Evolutionary conservation across 2,797 vertebrate genomes (phyloP).

Genomic region (Ispidina picta): DNA sequence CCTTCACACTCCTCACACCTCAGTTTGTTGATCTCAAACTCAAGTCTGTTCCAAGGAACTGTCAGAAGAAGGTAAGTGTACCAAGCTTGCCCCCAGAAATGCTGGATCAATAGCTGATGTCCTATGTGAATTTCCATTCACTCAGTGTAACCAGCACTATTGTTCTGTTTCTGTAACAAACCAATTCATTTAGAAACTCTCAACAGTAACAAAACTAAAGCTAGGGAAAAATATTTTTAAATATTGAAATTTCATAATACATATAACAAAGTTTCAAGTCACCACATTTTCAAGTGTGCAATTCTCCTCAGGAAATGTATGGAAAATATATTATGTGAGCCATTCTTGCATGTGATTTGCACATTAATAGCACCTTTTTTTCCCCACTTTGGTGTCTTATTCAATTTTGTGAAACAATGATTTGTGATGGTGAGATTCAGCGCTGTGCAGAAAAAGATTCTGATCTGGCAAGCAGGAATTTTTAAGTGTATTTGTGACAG

Average conservation of each 20-base stretch:
- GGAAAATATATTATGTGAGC: neutral
- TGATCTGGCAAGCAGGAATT: neutral
- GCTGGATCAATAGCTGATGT: neutral
- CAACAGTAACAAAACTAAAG: neutral
- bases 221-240: neutral
- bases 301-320: neutral
- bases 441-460: neutral
- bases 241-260: neutral
- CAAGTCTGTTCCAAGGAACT: neutral
- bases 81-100: neutral
- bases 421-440: neutral
- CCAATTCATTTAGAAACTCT: neutral
- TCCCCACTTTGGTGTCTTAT: neutral
- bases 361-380: neutral
- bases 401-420: neutral
- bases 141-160: neutral
- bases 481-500: conserved; percentile 10
- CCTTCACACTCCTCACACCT: neutral
- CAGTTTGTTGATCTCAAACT: neutral
- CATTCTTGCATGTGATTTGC: neutral
- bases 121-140: neutral
- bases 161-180: neutral
- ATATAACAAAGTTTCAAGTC: neutral
- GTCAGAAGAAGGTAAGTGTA: neutral
- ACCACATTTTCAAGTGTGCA: neutral